Conservation (phyloP, 2,797 vertebrate genomes). For the Notolepis coatsorum region DNA sequence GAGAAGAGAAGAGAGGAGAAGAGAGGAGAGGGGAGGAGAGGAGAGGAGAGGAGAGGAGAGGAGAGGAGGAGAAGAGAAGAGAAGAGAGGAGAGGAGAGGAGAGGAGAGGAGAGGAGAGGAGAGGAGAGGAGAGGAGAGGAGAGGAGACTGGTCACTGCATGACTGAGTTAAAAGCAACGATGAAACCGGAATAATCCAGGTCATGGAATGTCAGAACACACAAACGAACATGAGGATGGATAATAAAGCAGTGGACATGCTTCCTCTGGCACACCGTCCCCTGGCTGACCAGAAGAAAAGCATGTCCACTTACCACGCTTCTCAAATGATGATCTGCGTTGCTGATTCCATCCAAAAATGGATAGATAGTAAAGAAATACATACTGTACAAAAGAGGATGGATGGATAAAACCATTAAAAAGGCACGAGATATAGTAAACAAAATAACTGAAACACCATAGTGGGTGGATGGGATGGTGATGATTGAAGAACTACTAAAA, state of each 20-base stretch:
- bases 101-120: too few species aligned
- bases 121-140: too few species aligned
- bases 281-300: not conserved
- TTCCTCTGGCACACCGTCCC: conserved; percentile 33
- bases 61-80: too few species aligned
- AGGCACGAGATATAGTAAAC: not conserved
- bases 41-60: not conserved
- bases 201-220: not conserved
- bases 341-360: conserved; percentile 84
- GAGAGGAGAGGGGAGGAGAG: not conserved
- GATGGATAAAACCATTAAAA: conserved; percentile 6
- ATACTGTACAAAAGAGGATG: conserved; percentile 23
- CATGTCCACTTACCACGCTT: conserved; percentile 84
- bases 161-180: too few species aligned
- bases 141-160: too few species aligned
- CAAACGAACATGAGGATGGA: not conserved
- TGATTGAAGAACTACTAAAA: too few species aligned
- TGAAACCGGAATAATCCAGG: not conserved
- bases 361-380: conserved; percentile 26
- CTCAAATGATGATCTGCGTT: conserved; percentile 87
- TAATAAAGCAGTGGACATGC: conserved; percentile 4
- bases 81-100: too few species aligned
- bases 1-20: not conserved
- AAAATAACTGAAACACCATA: not conserved
- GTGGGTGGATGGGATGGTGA: too few species aligned